Percentiles rank a stretch among this genome's conserved stretches.
Evolutionary conservation across 2,888 invertebrate species (phyloP).

Genomic region (Leptopilina syphax): DNA sequence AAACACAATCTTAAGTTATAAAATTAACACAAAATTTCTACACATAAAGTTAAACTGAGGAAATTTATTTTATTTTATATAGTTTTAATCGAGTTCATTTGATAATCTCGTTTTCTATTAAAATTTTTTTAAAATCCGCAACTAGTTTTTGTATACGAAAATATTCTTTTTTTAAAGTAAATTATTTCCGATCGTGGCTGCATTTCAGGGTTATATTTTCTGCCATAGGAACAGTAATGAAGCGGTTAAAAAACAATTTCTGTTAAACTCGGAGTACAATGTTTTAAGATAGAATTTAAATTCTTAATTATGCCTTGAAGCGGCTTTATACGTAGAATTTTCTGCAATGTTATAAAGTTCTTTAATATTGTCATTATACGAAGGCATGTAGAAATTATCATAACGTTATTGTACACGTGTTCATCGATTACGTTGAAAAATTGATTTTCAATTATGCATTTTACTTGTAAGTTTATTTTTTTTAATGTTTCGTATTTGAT

Average conservation of each 20-base stretch:
- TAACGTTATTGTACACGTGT: not conserved
- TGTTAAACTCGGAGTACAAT: slow-evolving; percentile 6
- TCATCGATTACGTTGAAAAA: not conserved
- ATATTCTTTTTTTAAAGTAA: too few species aligned
- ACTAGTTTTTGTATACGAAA: too few species aligned
- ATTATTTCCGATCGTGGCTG: not conserved
- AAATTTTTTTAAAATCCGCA: too few species aligned
- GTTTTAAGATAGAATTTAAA: slow-evolving; percentile 11
- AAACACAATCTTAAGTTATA: too few species aligned
- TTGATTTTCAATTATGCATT: too few species aligned
- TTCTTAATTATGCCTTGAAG: not conserved
- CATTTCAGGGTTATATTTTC: slow-evolving; percentile 5
- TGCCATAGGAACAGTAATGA: not conserved
- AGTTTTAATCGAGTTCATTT: too few species aligned
- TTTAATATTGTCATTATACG: not conserved
- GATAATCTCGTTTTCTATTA: too few species aligned
- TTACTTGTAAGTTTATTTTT: too few species aligned
- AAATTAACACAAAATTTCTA: too few species aligned
- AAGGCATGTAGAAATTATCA: not conserved
- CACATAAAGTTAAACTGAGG: too few species aligned
- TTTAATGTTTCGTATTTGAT: too few species aligned
- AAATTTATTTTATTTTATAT: too few species aligned
- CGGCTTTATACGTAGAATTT: not conserved
- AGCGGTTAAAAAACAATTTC: slow-evolving; percentile 16
- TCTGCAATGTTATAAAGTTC: not conserved